phyloP scores from a whole-genome alignment of 1,140 invertebrate species.

The Cotesia chilonis region DNA sequence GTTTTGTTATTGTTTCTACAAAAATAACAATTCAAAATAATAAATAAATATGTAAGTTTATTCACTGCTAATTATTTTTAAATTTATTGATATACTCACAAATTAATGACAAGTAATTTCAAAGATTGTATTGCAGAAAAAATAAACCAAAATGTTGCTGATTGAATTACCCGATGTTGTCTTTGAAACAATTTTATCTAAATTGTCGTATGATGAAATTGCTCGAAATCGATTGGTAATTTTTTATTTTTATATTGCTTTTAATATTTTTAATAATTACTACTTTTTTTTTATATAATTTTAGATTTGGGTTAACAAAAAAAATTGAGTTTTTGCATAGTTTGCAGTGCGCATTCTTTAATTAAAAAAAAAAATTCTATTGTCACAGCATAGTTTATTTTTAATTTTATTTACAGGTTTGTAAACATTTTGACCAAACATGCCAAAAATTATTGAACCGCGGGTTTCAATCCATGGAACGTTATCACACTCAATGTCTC shows the following conservation, averaged over 20 bases:
- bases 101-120: too few species aligned
- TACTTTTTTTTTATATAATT: too few species aligned
- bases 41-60: too few species aligned
- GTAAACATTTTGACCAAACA: constrained; percentile 78
- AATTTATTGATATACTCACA: too few species aligned
- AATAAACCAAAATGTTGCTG: constrained; percentile 41
- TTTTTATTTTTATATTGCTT: constrained; percentile 39
- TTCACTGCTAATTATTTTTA: too few species aligned
- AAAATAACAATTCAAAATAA: too few species aligned
- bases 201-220: constrained; percentile 82
- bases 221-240: constrained; percentile 82
- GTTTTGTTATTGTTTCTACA: too few species aligned
- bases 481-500: constrained; percentile 77
- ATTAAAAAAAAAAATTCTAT: neutral
- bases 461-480: constrained; percentile 83
- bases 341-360: too few species aligned
- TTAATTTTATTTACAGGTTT: constrained; percentile 72
- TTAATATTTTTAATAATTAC: too few species aligned
- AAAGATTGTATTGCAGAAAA: too few species aligned
- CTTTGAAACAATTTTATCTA: constrained; percentile 80
- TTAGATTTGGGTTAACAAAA: too few species aligned
- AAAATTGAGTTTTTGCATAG: too few species aligned
- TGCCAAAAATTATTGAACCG: constrained; percentile 80
- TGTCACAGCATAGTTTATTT: constrained; percentile 31
- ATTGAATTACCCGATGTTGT: constrained; percentile 77